Evolutionary conservation across 2,888 invertebrate genomes (phyloP).

Genomic region (Melinaea marsaeus): DNA sequence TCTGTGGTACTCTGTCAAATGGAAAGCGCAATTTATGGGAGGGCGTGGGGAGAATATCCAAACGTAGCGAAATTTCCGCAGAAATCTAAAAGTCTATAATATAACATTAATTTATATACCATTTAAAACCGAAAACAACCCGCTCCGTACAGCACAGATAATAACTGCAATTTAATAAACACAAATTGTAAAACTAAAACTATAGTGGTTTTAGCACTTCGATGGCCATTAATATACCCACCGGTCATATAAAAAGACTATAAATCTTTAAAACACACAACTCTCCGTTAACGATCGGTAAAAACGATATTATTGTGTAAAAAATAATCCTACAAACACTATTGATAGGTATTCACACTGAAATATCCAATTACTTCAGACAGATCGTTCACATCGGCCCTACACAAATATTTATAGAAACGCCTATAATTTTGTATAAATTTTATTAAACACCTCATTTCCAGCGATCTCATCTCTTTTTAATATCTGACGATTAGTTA

Average conservation of each 20-base stretch:
- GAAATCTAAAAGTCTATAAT: too few relatives aligned
- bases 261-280: constrained; percentile 5
- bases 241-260: constrained; percentile 1
- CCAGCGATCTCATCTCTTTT: too few relatives aligned
- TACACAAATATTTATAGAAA: too few relatives aligned
- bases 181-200: neutral
- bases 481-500: too few relatives aligned
- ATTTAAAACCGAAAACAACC: too few relatives aligned
- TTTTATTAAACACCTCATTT: too few relatives aligned
- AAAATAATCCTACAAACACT: neutral
- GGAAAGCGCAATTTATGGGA: constrained; percentile 37
- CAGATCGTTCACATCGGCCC: too few relatives aligned
- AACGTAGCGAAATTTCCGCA: constrained; percentile 23
- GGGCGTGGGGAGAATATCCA: constrained; percentile 33
- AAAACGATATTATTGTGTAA: neutral
- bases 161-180: too few relatives aligned
- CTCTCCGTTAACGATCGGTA: constrained; percentile 2
- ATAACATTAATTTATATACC: too few relatives aligned
- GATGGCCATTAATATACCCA: neutral
- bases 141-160: too few relatives aligned
- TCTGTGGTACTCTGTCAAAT: constrained; percentile 35
- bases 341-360: neutral
- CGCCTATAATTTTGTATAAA: too few relatives aligned
- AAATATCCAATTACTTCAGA: too few relatives aligned
- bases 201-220: neutral